Base-by-base conservation (phyloP, 2,888 invertebrate species). In the Galerucella pusilla region DNA sequence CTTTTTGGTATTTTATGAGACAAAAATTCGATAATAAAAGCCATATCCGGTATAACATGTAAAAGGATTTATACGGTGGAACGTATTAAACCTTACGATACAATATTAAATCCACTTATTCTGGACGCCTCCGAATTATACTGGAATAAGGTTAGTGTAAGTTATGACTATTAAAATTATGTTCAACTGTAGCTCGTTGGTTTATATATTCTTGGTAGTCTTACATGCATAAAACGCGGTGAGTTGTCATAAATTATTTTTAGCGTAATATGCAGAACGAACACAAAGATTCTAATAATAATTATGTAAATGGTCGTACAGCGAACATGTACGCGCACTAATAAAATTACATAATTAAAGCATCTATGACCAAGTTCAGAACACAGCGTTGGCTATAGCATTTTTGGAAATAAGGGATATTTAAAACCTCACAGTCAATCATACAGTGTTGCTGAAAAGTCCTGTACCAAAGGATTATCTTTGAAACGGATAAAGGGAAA, bases 191-290 rank as follows among this genome's bases (percentile, higher is more conserved):
- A 60, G 60, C 12, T 60, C 28, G 60, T 60, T 25, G 25, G 20
- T 60, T 60, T 60, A 60, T 60, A 14, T 60, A 11, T 60, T 60
- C 60, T 60, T 60, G 60, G 54, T 60, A 28, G 60, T 59, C 14
- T 42, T 9, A 42, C 7, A 57, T 16, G 59, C 59, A 59, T 59
- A 59, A 59, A 59, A 16, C 20, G 20, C 59, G 2, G 49, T 54
- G 54, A n/a, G n/a, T n/a, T 14, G 54, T 1, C 49, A 14, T 54
- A 54, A 54, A 54, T 54, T 54, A 54, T 54, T 54, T 54, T 54
- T 54, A 54, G 54, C 54, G n/a, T 2, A n/a, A 54, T 54, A 2
- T 54, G 54, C 54, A 54, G 54, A 16, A 54, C 54, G 54, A 54
- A 54, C 16, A 54, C 54, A 54, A 54, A 54, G 54, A 54, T 54